phyloP scores from a whole-genome alignment of 2,113 vertebrate genomes.

The Neogale vison region DNA sequence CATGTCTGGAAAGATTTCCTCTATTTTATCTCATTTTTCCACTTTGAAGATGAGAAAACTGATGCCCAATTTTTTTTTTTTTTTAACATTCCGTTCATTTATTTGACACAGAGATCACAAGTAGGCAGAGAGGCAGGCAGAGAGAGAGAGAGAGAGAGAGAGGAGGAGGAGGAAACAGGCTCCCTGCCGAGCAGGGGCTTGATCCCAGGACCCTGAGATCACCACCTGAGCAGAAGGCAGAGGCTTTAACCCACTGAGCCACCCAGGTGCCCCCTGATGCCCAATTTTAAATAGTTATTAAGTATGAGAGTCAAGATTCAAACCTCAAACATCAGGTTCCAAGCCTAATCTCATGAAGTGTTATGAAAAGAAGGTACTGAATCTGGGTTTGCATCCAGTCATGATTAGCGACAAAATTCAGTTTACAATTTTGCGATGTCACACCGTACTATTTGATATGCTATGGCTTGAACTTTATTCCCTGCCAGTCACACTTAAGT shows the following conservation, averaged over 20 bases:
- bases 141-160: too few relatives aligned
- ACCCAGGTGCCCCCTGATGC: background rate
- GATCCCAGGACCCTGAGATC: too few relatives aligned
- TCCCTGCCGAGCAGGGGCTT: too few relatives aligned
- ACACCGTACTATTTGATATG: background rate
- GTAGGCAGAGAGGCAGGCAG: too few relatives aligned
- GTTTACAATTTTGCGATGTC: background rate
- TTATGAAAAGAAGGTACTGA: background rate
- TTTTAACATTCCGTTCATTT: too few relatives aligned
- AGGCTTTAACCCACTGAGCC: too few relatives aligned
- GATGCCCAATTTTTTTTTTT: background rate
- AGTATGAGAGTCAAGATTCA: background rate
- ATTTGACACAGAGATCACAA: too few relatives aligned
- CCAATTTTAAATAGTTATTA: background rate
- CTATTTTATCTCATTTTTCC: background rate
- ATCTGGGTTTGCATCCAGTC: background rate
- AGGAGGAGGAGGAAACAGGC: too few relatives aligned
- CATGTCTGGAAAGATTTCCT: background rate
- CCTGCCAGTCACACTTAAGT: slow-evolving; percentile 12
- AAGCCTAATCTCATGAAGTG: background rate
- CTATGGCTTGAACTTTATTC: slow-evolving; percentile 33
- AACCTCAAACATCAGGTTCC: background rate
- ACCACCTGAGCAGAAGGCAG: too few relatives aligned
- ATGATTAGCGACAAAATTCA: background rate
- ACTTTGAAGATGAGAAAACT: background rate